Base-by-base conservation (phyloP, 2,888 invertebrate species). In the Platynereis dumerilii region DNA sequence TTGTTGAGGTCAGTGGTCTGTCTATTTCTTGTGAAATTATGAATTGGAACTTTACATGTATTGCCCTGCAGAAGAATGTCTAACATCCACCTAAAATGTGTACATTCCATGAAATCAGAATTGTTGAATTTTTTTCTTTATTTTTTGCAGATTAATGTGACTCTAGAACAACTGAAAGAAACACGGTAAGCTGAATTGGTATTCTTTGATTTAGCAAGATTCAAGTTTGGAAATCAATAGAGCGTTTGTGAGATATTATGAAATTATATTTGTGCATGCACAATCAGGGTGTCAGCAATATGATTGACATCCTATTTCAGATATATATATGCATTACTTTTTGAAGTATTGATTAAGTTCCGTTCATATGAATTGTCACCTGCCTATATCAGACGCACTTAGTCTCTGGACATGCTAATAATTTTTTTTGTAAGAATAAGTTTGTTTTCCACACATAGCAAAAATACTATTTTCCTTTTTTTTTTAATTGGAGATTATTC, bases 1-100 rank as follows among this genome's bases (percentile, higher is more conserved):
- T 96, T 79, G 86, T 91, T 58, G 90, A 93, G 87, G 88, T 88
- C 74, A 70, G n/a, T 45, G 20, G 57, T 58, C n/a, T 12, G 22
- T n/a, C 56, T 27, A 26, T 56, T 15, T 15, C 27, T n/a, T n/a
- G n/a, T n/a, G n/a, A n/a, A n/a, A n/a, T n/a, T n/a, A n/a, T n/a
- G 15, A 42, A 10, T 42, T n/a, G n/a, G n/a, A n/a, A n/a, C n/a
- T n/a, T n/a, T n/a, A n/a, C n/a, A n/a, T n/a, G n/a, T n/a, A n/a
- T n/a, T n/a, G n/a, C n/a, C n/a, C n/a, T n/a, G n/a, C n/a, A n/a
- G n/a, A n/a, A n/a, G n/a, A n/a, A n/a, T n/a, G n/a, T n/a, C n/a
- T n/a, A n/a, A n/a, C n/a, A n/a, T n/a, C n/a, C n/a, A n/a, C n/a
- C n/a, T n/a, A n/a, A n/a, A n/a, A n/a, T n/a, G n/a, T n/a, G n/a